phyloP scores from a whole-genome alignment of 2,888 invertebrate genomes.

The Lumbricus terrestris region DNA sequence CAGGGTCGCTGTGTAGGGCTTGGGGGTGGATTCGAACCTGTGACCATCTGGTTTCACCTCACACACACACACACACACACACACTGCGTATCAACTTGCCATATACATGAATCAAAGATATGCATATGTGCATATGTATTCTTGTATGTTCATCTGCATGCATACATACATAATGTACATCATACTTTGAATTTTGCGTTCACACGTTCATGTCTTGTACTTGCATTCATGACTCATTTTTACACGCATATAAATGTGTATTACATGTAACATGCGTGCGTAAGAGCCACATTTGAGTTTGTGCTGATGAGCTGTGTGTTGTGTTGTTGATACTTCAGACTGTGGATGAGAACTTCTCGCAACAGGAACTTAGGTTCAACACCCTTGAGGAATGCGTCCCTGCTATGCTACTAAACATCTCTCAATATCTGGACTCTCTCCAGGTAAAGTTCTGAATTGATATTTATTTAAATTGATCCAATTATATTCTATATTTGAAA shows the following conservation, averaged over 20 bases:
- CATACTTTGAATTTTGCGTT: too few species aligned
- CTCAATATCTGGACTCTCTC: conserved; percentile 58
- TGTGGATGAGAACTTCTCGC: conserved; percentile 64
- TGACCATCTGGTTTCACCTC: too few species aligned
- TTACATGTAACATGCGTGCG: neutral
- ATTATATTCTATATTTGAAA: neutral
- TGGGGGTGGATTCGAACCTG: too few species aligned
- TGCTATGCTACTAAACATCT: conserved; percentile 62
- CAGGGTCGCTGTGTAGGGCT: too few species aligned
- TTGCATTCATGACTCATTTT: neutral
- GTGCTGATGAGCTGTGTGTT: neutral
- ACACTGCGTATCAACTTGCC: too few species aligned
- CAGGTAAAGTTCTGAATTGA: conserved; percentile 45
- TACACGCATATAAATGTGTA: neutral
- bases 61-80: too few species aligned
- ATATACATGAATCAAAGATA: too few species aligned
- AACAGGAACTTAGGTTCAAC: conserved; percentile 63
- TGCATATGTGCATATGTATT: too few species aligned
- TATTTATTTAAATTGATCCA: neutral
- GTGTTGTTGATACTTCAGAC: conserved; percentile 44
- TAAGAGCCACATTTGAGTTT: neutral
- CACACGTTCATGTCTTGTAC: neutral
- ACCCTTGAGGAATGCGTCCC: conserved; percentile 63
- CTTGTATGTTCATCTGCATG: too few species aligned
- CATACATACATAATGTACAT: too few species aligned